Base-by-base conservation (phyloP, 2,888 invertebrate species). In the Cephus spinipes region DNA sequence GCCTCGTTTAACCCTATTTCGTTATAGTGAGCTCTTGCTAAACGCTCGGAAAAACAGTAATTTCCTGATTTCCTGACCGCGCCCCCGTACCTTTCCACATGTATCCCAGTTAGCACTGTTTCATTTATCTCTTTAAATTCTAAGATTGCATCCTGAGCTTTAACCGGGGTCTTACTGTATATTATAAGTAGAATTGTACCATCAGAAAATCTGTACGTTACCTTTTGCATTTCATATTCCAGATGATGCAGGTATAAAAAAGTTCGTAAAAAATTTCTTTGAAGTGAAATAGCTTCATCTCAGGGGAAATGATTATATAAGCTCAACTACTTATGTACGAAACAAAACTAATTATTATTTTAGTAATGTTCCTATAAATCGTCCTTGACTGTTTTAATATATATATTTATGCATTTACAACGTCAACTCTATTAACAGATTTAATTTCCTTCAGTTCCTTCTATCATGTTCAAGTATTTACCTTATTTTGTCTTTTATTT, bases 221-320 rank as follows among this genome's bases (percentile, higher is more conserved):
- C 9, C 23, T 23, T 2, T 15, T 55, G 23, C 12, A 77, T 68
- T 73, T 71, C 35, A 15, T 74, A 68, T 77, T 77, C 32, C 74
- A 77, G 77, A 35, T 74, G 33, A 68, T 68, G 33, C 33, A 31
- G 74, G 73, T 3, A 77, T 77, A 74, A 74, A 32, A 12, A n/a
- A 2, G 3, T 23, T 77, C 23, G 23, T 23, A 71, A 71, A 30
- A 33, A 71, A 71, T 32, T 71, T 30, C 33, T 9, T 55, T 9
- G 55, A 55, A 23, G 9, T 23, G 55, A 9, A 9, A 4, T 55
- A 55, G 55, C 55, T 55, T 23, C 2, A 55, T 55, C 55, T 55
- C 55, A 55, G 55, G 55, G 23, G 23, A 55, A 23, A 23, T 55
- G 9, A 23, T 23, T 55, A 23, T 55, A 55, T 9, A 23, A 55